phyloP scores from a whole-genome alignment of 2,113 vertebrate genomes.

The Perca flavescens region DNA sequence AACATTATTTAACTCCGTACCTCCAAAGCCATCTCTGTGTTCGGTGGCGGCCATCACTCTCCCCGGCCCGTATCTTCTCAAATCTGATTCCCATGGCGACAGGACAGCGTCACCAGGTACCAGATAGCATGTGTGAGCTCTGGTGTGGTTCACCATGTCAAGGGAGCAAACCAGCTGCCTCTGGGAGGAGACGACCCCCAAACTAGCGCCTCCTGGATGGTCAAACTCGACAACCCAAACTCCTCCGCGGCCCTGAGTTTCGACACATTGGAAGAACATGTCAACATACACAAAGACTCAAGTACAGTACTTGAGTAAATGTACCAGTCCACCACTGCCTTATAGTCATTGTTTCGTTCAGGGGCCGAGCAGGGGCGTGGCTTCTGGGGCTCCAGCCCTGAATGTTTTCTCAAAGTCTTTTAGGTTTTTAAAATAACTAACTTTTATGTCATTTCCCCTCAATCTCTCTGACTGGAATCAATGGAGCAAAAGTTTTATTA shows the following conservation, averaged over 20 bases:
- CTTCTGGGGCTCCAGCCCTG: no score
- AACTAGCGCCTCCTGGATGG: slow-evolving; percentile 44
- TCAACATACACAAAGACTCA: neutral
- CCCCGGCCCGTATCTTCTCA: slow-evolving; percentile 86
- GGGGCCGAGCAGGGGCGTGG: no score
- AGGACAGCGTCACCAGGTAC: slow-evolving; percentile 88
- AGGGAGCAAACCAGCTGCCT: slow-evolving; percentile 82
- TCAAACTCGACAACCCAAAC: slow-evolving; percentile 87
- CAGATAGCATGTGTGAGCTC: slow-evolving; percentile 70
- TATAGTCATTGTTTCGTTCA: no score
- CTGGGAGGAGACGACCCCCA: slow-evolving; percentile 14
- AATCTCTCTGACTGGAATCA: no score
- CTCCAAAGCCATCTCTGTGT: slow-evolving; percentile 77
- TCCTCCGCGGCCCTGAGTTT: slow-evolving; percentile 78
- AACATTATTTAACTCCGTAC: slow-evolving; percentile 71
- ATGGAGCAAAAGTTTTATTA: no score
- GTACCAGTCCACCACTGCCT: no score
- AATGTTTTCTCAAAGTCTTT: no score
- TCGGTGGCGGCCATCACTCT: slow-evolving; percentile 82
- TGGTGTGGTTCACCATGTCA: slow-evolving; percentile 84
- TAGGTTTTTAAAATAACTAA: no score
- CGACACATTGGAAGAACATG: slow-evolving; percentile 12
- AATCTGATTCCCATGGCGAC: slow-evolving; percentile 86
- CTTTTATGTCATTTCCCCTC: no score
- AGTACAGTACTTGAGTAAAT: no score